Percentiles rank a stretch among this genome's conserved stretches.
These are phyloP conservation scores for Clarias macrocephalus DNA, from an alignment of 2,113 vertebrate species.

Conservation along the genomic window DNA sequence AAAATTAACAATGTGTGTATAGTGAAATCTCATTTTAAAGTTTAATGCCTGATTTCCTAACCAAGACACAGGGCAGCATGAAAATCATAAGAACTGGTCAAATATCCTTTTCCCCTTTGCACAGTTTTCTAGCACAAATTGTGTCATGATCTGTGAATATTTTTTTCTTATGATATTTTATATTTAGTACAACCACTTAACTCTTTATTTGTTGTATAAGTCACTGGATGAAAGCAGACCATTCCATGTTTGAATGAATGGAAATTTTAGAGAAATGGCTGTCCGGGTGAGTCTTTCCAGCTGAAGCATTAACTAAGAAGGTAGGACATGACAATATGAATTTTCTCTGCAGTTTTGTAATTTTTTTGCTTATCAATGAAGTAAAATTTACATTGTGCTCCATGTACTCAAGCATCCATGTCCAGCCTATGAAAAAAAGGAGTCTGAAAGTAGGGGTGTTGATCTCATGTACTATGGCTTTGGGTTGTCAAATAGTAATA, in stretches of 20 bases:
- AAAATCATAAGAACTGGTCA: slow-evolving; percentile 58
- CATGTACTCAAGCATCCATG: not conserved
- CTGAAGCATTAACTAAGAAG: not conserved
- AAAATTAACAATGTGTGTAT: slow-evolving; percentile 78
- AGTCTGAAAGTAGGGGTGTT: not conserved
- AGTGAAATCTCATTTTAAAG: slow-evolving; percentile 79
- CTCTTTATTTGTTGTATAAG: slow-evolving; percentile 28
- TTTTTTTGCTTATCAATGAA: not conserved
- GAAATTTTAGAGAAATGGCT: slow-evolving; percentile 18
- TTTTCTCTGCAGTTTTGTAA: slow-evolving; percentile 8
- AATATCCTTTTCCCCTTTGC: slow-evolving; percentile 43
- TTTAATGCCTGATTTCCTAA: slow-evolving; percentile 64
- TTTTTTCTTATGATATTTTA: slow-evolving; percentile 8
- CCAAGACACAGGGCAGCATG: slow-evolving; percentile 67
- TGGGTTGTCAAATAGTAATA: slow-evolving; percentile 50
- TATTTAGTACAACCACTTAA: slow-evolving; percentile 12
- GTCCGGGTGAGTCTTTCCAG: slow-evolving; percentile 8
- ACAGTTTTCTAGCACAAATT: slow-evolving; percentile 48
- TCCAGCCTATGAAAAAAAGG: slow-evolving; percentile 2
- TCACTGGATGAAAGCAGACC: slow-evolving; percentile 26
- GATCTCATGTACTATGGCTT: slow-evolving; percentile 21
- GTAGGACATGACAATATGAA: not conserved
- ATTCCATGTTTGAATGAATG: slow-evolving; percentile 39
- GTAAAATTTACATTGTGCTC: not conserved
- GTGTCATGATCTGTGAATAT: not conserved